Conservation (phyloP, 1,140 invertebrate genomes). For the Diorhabda elongata region DNA sequence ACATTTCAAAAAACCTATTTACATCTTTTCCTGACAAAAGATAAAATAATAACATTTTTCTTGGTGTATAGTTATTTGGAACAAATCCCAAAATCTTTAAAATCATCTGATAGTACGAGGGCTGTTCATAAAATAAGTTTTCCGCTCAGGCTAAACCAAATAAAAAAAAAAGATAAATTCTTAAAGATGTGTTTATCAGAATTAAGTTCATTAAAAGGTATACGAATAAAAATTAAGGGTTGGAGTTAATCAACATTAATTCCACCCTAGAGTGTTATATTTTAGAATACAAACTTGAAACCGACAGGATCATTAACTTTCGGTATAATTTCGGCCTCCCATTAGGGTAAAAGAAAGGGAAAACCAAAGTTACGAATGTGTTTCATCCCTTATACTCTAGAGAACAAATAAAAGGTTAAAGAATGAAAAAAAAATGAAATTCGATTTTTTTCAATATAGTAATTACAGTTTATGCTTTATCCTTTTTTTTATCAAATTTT, state of each 20-base stretch:
- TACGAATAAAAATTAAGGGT: slow-evolving; percentile 27
- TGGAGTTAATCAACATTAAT: slow-evolving; percentile 33
- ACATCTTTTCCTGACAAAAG: no score
- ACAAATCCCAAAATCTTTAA: no score
- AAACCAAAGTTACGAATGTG: slow-evolving; percentile 9
- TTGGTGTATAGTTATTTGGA: no score
- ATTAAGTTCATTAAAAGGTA: slow-evolving; percentile 30
- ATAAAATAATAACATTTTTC: no score
- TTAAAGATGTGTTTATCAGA: slow-evolving; percentile 27
- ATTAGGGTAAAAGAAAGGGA: slow-evolving; percentile 15
- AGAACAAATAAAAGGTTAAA: background rate
- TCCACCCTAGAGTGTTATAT: slow-evolving; percentile 23
- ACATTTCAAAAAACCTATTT: no score
- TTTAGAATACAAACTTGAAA: slow-evolving; percentile 28
- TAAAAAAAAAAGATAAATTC: background rate
- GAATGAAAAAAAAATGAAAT: no score
- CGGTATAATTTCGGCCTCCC: slow-evolving; percentile 19
- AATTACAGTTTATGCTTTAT: no score
- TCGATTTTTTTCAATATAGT: no score
- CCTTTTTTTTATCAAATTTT: no score
- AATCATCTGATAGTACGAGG: no score
- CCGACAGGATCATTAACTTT: slow-evolving; percentile 27
- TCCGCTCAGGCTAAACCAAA: background rate
- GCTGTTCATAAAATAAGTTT: no score
- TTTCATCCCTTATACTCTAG: background rate